Evolutionary conservation across 2,113 vertebrate species (phyloP).

Genomic region (Lutjanus erythropterus): DNA sequence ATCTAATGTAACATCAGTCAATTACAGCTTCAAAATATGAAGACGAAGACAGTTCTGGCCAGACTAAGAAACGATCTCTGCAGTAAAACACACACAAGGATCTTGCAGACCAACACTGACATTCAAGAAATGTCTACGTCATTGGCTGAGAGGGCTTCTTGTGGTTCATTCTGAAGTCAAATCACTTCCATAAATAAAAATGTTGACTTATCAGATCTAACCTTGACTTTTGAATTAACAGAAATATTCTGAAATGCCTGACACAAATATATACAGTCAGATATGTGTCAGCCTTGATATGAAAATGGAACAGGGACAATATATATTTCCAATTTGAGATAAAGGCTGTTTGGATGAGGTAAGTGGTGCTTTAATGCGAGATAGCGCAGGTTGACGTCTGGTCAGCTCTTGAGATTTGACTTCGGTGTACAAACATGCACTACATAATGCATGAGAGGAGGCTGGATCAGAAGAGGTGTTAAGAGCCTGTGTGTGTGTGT

Average conservation of each 20-base stretch:
- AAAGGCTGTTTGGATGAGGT: conserved; percentile 34
- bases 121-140: no score
- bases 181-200: not conserved
- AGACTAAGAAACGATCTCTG: not conserved
- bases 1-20: not conserved
- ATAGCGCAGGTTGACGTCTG: conserved; percentile 29
- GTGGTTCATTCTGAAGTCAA: not conserved
- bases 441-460: conserved; percentile 68
- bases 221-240: conserved; percentile 1
- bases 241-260: not conserved
- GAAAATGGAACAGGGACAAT: conserved; percentile 14
- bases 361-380: conserved; percentile 8
- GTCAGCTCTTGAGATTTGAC: conserved; percentile 46
- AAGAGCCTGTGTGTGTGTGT: conserved; percentile 41
- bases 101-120: not conserved
- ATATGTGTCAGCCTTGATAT: conserved; percentile 3
- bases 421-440: conserved; percentile 45
- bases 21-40: not conserved
- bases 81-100: not conserved
- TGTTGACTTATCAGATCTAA: not conserved
- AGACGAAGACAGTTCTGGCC: no score
- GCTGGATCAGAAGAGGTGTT: conserved; percentile 24
- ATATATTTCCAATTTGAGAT: conserved; percentile 61
- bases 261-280: conserved; percentile 1
- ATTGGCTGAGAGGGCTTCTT: not conserved